Evolutionary conservation across 2,797 vertebrate genomes (phyloP), one percentile per base, ranked within the genome.

Genomic region (Epinephelus malabaricus): DNA sequence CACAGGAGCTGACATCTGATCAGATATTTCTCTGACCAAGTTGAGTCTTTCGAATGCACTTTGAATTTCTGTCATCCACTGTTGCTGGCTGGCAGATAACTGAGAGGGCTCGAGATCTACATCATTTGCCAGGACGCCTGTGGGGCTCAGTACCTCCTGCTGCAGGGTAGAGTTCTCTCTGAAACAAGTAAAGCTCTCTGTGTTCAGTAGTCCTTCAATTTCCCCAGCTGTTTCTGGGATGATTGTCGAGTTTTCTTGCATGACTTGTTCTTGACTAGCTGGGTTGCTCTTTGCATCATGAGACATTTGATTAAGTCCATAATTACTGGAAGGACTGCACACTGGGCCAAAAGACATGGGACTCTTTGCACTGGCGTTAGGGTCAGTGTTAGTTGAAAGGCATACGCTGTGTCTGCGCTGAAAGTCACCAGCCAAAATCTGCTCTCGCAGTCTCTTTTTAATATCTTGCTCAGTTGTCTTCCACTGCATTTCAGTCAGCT

Each of bases 11-110:
- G 45, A 12, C 6, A 61, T 54, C 78, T 89, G 79, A 11, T 93
- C 85, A 51, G 84, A 21, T 1, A 84, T 64, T 83, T 97, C 95
- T 79, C 92, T 93, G 88, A 97, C 94, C 73, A 99, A 89, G 79
- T 97, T 93, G 17, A 99, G 91, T 65, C 94, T 97, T 83, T 97
- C 95, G 78, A 99, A 96, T 18, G 96, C 94, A 90, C 93, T 96
- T 84, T 97, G 95, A 84, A 98, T 96, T 87, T 98, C 97, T 5
- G 94, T 73, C 50, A 99, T 92, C 83, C 94, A 95, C 78, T 74
- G 90, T 65, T 97, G 96, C 63, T 96, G 94, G 67, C 92, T 95
- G 73, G 80, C 88, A 61, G 94, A 85, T 59, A 93, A 86, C 66
- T 61, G 92, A 64, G 47, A 67, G 69, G 85, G 76, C 23, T 87